Percentiles rank a stretch among this genome's conserved stretches.
Evolutionary conservation across 2,888 invertebrate species (phyloP).

Genomic region (Bruchidius siliquastri): DNA sequence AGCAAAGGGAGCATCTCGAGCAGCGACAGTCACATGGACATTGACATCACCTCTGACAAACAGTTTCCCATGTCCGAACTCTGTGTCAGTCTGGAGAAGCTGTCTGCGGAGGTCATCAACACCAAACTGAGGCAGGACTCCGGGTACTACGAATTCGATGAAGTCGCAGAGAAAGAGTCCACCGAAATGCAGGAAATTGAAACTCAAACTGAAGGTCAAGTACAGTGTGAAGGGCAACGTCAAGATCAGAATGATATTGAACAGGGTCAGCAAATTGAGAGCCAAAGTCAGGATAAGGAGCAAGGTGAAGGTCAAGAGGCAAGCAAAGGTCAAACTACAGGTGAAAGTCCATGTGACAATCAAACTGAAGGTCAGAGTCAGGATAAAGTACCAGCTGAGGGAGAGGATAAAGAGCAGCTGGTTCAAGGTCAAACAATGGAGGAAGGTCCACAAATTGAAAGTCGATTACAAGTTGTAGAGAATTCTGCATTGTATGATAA

Average conservation of each 20-base stretch:
- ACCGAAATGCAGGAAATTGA: slow-evolving; percentile 1
- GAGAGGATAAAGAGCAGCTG: too few relatives aligned
- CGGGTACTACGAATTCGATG: slow-evolving; percentile 24
- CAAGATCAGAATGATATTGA: background rate
- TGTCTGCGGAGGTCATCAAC: slow-evolving; percentile 13
- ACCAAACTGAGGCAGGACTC: slow-evolving; percentile 21
- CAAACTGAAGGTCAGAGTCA: background rate
- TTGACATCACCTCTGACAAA: slow-evolving; percentile 1
- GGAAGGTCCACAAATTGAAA: background rate
- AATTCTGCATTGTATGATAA: background rate
- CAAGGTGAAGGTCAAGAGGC: background rate
- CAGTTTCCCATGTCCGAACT: slow-evolving; percentile 11
- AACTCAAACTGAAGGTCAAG: background rate
- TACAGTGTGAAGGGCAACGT: background rate
- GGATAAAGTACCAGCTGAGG: too few relatives aligned
- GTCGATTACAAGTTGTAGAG: background rate
- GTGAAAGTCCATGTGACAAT: background rate
- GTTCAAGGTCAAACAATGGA: too few relatives aligned
- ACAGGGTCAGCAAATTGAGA: background rate
- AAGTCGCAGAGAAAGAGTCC: slow-evolving; percentile 17
- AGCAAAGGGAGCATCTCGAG: background rate
- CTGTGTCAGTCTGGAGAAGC: slow-evolving; percentile 12
- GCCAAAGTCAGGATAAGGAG: background rate
- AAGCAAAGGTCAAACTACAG: background rate
- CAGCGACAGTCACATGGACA: background rate